Conservation (phyloP, 2,888 invertebrate genomes). For the Phoronis australis region DNA sequence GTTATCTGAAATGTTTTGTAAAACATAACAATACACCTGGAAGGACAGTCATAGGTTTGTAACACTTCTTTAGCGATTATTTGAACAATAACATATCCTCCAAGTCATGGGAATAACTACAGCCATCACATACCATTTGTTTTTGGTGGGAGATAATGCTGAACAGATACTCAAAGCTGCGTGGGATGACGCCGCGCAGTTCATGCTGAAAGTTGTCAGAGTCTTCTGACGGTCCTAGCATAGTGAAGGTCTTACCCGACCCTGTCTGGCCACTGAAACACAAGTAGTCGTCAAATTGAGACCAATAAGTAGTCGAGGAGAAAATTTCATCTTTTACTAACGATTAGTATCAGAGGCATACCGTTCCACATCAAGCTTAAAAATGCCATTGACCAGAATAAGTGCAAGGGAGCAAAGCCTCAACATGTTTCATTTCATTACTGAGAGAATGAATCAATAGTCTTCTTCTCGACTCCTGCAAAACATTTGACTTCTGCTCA, state of each 20-base stretch:
- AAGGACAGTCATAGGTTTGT: no score
- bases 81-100: no score
- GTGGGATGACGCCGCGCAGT: slow-evolving; percentile 49
- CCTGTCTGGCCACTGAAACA: slow-evolving; percentile 52
- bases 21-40: no score
- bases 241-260: slow-evolving; percentile 54
- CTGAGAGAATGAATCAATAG: not conserved
- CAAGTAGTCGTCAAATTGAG: not conserved
- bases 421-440: not conserved
- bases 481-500: not conserved
- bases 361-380: no score
- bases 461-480: no score
- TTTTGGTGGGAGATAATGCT: slow-evolving; percentile 36
- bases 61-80: no score
- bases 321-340: not conserved
- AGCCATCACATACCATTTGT: slow-evolving; percentile 27
- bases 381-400: no score
- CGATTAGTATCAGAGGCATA: not conserved
- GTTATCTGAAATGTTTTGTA: no score
- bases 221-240: slow-evolving; percentile 50
- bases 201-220: slow-evolving; percentile 41
- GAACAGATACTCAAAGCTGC: slow-evolving; percentile 51
- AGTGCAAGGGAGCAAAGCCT: not conserved
- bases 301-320: not conserved
- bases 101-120: no score